phyloP scores from a whole-genome alignment of 2,797 vertebrate genomes.

The Melanotaenia trifasciata region DNA sequence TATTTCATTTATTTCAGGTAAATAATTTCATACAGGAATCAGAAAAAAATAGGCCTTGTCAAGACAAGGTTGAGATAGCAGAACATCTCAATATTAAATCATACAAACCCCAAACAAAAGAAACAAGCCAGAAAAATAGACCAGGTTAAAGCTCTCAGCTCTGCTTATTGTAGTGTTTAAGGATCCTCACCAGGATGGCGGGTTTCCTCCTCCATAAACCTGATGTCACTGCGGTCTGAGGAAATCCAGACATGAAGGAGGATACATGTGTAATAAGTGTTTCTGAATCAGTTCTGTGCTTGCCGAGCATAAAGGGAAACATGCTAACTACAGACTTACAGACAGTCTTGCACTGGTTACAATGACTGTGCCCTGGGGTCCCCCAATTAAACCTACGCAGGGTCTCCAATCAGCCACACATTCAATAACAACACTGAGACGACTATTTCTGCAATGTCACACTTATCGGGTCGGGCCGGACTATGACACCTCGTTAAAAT shows the following conservation, averaged over 20 bases:
- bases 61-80: neutral
- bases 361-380: neutral
- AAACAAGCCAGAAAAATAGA: neutral
- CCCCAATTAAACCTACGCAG: neutral
- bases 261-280: neutral
- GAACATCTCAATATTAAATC: neutral
- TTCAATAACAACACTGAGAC: conserved; percentile 39
- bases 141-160: neutral
- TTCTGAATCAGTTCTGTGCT: neutral
- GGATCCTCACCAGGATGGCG: neutral
- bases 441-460: conserved; percentile 24
- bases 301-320: neutral
- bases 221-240: neutral
- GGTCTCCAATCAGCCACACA: conserved; percentile 31
- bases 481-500: conserved; percentile 95
- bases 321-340: too few species aligned
- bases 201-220: neutral
- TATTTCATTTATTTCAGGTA: too few species aligned
- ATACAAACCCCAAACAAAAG: neutral
- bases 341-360: neutral
- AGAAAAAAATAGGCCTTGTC: neutral
- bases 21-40: too few species aligned
- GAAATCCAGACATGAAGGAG: neutral
- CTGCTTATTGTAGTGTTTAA: neutral
- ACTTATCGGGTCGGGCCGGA: conserved; percentile 81